phyloP scores from a whole-genome alignment of 1,140 invertebrate genomes.

The Chymomyza costata region DNA sequence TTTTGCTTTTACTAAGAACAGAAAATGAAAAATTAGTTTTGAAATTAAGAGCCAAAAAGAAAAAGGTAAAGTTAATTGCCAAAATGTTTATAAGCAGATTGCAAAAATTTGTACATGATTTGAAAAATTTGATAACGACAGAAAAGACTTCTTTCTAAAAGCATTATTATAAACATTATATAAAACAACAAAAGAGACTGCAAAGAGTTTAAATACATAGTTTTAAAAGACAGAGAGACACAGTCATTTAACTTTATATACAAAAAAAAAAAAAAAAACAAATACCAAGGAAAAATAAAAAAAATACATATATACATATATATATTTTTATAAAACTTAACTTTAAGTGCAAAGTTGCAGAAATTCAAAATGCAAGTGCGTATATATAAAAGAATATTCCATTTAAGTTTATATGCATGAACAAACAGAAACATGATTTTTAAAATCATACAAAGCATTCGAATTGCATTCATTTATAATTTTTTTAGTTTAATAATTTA shows the following conservation, averaged over 20 bases:
- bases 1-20: background rate
- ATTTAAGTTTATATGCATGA: too few species aligned
- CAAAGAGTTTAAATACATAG: constrained; percentile 34
- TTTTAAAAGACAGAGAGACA: constrained; percentile 30
- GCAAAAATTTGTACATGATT: background rate
- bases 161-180: constrained; percentile 35
- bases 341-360: too few species aligned
- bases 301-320: constrained; percentile 10
- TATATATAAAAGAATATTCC: too few species aligned
- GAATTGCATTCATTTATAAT: too few species aligned
- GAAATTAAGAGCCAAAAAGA: background rate
- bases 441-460: too few species aligned
- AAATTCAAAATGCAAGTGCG: too few species aligned
- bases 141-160: constrained; percentile 67
- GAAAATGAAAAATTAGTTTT: constrained; percentile 1
- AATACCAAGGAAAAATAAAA: background rate
- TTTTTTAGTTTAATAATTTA: too few species aligned
- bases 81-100: background rate
- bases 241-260: constrained; percentile 36
- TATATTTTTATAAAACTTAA: constrained; percentile 14
- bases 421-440: too few species aligned
- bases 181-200: constrained; percentile 55
- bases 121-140: constrained; percentile 24
- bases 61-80: too few species aligned
- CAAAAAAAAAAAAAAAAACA: constrained; percentile 30